A percentile compares a stretch with the other conserved stretches of the same genome.
phyloP scores from a whole-genome alignment of 2,113 vertebrate species.

The Trogon melanurus region DNA sequence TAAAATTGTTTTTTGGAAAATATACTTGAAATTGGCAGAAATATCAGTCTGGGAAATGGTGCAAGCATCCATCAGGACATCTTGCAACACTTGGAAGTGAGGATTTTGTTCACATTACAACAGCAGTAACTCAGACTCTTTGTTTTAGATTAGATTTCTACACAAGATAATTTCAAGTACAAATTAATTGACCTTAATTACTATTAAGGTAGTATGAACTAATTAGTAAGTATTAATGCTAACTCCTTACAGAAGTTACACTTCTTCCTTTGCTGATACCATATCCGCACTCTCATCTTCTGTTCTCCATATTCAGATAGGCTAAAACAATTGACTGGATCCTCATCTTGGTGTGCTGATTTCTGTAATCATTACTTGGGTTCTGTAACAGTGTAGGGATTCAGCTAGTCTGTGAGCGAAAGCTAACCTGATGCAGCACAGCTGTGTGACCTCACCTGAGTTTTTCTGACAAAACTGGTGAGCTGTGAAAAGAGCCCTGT shows the following conservation, averaged over 20 bases:
- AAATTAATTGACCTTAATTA: not conserved
- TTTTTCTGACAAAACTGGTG: not conserved
- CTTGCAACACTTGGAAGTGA: not conserved
- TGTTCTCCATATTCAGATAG: not conserved
- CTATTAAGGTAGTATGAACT: not conserved
- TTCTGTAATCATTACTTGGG: not conserved
- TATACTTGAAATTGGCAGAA: not conserved
- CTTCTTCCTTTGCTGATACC: not conserved
- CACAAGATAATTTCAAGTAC: not conserved
- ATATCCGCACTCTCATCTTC: not conserved
- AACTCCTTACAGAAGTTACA: not conserved
- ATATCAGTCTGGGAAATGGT: not conserved
- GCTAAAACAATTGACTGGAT: not conserved
- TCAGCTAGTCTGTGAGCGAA: not conserved
- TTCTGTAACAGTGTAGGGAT: not conserved
- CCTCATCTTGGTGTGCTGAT: not conserved
- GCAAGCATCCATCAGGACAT: not conserved
- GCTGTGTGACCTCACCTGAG: not conserved
- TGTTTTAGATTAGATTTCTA: not conserved
- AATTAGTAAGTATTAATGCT: not conserved
- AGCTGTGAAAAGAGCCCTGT: not conserved
- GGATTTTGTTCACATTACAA: not conserved
- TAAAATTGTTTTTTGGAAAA: not conserved
- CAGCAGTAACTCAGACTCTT: not conserved
- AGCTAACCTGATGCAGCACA: not conserved